Evolutionary conservation across 1,140 invertebrate species (phyloP), one percentile per base, ranked within the genome.

Genomic region (Thalassaphorura encarpata): DNA sequence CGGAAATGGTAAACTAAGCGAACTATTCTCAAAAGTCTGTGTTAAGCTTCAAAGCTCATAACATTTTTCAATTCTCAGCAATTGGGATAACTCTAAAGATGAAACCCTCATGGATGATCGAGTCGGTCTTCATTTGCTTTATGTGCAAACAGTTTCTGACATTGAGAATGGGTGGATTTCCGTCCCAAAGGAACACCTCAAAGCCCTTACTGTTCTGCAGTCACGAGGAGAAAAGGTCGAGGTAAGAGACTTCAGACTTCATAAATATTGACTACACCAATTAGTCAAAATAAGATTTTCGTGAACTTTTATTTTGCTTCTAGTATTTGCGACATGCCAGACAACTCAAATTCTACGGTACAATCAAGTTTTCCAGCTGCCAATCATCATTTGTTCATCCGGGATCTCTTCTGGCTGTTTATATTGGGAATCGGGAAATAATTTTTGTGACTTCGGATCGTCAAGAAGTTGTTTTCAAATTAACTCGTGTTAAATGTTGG

Each of bases 401-500:
- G 24, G 75, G 79, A 52, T 81, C 84, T 1, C 74, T 73, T 58
- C 83, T 83, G 1, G 67, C 80, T 43, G 77, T 91, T 19, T 77
- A 78, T 43, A 82, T 85, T 68, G 88, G 88, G 33, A 83, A 83
- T 69, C 79, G 82, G 68, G 87, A 91, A 73, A 69, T 93, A 2
- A 83, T 80, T 68, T 78, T 91, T 21, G 42, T 65, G 18, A 61
- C 76, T 81, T 52, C 73, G 76, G 56, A 70, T 71, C 31, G 70
- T 74, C 41, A 78, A 68, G 91, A 96, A 72, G 82, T 84, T 16
- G 76, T 78, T 66, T 97, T 94, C 69, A 88, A 91, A 74, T 88
- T 97, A 4, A 95, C 92, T 1, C 77, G 92, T 62, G 97, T 97
- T 84, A 79, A 87, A 61, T 95, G 92, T 66, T 97, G 94, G 94